phyloP scores from a whole-genome alignment of 2,888 invertebrate genomes.

The Lasioglossum pauxillum region DNA sequence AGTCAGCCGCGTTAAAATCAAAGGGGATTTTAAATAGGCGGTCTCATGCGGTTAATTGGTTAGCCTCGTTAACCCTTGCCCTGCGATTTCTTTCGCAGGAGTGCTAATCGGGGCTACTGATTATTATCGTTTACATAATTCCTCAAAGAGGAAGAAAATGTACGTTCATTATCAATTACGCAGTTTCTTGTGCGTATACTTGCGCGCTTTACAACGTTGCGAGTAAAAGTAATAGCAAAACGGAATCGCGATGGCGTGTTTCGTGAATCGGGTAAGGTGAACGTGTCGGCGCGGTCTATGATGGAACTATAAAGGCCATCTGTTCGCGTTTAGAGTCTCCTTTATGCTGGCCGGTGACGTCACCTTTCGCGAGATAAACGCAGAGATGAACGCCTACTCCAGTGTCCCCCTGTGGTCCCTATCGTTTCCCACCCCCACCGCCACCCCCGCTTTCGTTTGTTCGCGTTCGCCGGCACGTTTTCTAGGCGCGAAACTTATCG shows the following conservation, averaged over 20 bases:
- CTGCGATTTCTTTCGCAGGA: background rate
- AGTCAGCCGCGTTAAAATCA: background rate
- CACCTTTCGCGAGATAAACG: conserved; percentile 72
- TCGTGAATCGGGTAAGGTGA: conserved; percentile 58
- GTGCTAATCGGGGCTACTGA: background rate
- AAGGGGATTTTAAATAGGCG: background rate
- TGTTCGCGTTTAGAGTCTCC: conserved; percentile 77
- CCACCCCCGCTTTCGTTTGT: background rate
- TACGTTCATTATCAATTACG: background rate
- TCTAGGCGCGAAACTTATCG: conserved; percentile 44
- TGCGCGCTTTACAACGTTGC: too few species aligned
- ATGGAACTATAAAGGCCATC: conserved; percentile 79
- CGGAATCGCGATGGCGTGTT: conserved; percentile 63
- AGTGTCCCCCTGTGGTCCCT: conserved; percentile 23
- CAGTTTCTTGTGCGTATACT: background rate
- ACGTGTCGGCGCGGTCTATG: conserved; percentile 59
- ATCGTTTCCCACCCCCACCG: background rate
- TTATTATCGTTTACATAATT: background rate
- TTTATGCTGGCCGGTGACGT: conserved; percentile 71
- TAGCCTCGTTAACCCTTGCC: background rate
- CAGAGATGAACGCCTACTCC: conserved; percentile 67
- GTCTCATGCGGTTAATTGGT: background rate
- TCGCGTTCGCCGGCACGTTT: conserved; percentile 23
- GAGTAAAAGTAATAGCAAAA: background rate
- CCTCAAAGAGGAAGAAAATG: background rate